A percentile compares a stretch with the other conserved stretches of the same genome.
These are phyloP conservation scores for Pemphigus obesinymphae DNA, from an alignment of 1,140 invertebrate genomes.

Conservation along the genomic window DNA sequence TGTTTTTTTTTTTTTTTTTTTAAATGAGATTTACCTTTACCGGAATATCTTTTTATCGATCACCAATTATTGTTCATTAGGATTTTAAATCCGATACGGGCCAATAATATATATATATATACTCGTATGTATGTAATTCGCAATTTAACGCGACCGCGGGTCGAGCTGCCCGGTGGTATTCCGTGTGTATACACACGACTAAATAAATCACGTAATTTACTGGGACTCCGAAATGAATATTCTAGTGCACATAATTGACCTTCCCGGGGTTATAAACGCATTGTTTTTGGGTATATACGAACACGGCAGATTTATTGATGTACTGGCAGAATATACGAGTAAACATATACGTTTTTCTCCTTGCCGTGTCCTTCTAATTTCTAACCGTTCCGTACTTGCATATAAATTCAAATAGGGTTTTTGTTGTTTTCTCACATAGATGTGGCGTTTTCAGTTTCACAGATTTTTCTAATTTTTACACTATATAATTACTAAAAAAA, in stretches of 20 bases:
- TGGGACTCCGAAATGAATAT: not conserved
- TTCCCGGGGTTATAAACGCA: not conserved
- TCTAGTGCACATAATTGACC: conserved; percentile 21
- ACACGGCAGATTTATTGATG: not conserved
- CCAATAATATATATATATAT: no score
- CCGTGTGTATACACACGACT: no score
- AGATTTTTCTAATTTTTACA: no score
- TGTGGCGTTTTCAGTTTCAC: no score
- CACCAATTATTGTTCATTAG: no score
- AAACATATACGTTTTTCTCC: not conserved
- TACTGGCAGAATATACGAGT: no score
- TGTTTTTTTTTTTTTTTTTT: no score
- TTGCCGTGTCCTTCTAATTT: not conserved
- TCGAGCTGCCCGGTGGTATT: not conserved
- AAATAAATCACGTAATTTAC: conserved; percentile 24
- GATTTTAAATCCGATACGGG: no score
- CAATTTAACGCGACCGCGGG: not conserved
- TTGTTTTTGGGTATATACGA: conserved; percentile 6
- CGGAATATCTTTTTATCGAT: no score
- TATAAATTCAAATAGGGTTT: not conserved
- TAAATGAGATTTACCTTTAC: no score
- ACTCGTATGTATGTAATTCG: not conserved
- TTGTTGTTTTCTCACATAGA: no score
- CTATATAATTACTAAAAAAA: no score
- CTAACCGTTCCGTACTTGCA: not conserved